Conservation (phyloP, 2,113 vertebrate genomes). For the Carettochelys insculpta region DNA sequence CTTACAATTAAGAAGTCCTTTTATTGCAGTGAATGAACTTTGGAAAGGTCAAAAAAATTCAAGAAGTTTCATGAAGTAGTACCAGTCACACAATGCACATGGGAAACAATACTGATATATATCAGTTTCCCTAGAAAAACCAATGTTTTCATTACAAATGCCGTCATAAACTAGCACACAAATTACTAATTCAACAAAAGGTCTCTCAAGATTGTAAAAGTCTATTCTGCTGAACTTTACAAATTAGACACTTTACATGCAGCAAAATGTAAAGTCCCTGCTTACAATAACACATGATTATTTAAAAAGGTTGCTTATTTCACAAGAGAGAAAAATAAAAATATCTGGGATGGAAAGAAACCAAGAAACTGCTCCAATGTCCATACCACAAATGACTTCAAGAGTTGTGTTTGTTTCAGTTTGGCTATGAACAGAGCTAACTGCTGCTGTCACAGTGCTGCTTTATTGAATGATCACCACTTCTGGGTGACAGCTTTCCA, state of each 20-base stretch:
- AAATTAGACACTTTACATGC: background rate
- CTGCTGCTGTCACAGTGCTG: constrained; percentile 54
- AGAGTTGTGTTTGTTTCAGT: constrained; percentile 32
- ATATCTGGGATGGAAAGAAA: constrained; percentile 14
- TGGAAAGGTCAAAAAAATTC: background rate
- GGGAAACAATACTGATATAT: background rate
- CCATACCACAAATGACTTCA: constrained; percentile 8
- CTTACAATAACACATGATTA: constrained; percentile 22
- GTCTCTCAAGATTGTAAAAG: background rate
- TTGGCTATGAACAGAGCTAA: constrained; percentile 64
- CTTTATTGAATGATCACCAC: constrained; percentile 36
- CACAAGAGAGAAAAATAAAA: constrained; percentile 39
- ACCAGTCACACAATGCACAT: background rate
- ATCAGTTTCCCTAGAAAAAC: background rate
- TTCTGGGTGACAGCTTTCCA: constrained; percentile 49
- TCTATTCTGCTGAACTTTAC: background rate
- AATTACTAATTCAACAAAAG: background rate
- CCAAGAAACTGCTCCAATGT: constrained; percentile 26
- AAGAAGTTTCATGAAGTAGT: background rate
- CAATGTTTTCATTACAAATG: background rate
- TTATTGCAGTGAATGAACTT: background rate
- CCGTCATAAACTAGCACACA: background rate
- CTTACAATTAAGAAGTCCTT: background rate
- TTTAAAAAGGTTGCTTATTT: background rate
- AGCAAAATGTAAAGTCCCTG: background rate